A percentile compares a stretch with the other conserved stretches of the same genome.
phyloP scores from a whole-genome alignment of 1,140 invertebrate species.

The Calosoma granatense region DNA sequence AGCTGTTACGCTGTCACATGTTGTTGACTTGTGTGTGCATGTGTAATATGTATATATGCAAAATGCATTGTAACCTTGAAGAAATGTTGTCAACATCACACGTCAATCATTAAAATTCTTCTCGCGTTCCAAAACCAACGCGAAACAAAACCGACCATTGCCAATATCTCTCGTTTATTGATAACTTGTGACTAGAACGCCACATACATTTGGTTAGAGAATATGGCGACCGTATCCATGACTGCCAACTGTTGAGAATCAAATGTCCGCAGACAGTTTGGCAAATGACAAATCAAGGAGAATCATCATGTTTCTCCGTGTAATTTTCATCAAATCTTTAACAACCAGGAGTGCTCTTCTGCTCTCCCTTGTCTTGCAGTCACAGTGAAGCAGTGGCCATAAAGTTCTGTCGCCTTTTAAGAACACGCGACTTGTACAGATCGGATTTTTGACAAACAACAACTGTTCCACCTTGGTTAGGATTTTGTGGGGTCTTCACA shows the following conservation, averaged over 20 bases:
- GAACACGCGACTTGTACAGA: conserved; percentile 41
- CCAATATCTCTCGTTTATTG: background rate
- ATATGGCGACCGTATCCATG: background rate
- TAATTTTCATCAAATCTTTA: background rate
- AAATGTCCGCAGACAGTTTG: background rate
- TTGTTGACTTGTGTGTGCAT: too few relatives aligned
- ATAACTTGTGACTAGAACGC: background rate
- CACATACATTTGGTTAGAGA: background rate
- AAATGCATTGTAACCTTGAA: background rate
- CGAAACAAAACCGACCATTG: background rate
- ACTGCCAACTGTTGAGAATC: background rate
- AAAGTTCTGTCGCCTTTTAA: conserved; percentile 44
- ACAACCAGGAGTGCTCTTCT: conserved; percentile 2
- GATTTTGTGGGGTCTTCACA: conserved; percentile 22
- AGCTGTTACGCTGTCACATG: too few relatives aligned
- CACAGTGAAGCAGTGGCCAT: conserved; percentile 45
- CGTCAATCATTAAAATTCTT: background rate
- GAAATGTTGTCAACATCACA: background rate
- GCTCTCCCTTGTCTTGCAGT: conserved; percentile 31
- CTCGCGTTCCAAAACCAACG: background rate
- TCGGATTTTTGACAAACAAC: conserved; percentile 46
- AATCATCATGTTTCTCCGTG: background rate
- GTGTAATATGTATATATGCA: background rate
- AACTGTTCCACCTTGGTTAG: conserved; percentile 39
- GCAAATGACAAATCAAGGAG: background rate